phyloP scores from a whole-genome alignment of 2,113 vertebrate species.

The Cisticola juncidis region DNA sequence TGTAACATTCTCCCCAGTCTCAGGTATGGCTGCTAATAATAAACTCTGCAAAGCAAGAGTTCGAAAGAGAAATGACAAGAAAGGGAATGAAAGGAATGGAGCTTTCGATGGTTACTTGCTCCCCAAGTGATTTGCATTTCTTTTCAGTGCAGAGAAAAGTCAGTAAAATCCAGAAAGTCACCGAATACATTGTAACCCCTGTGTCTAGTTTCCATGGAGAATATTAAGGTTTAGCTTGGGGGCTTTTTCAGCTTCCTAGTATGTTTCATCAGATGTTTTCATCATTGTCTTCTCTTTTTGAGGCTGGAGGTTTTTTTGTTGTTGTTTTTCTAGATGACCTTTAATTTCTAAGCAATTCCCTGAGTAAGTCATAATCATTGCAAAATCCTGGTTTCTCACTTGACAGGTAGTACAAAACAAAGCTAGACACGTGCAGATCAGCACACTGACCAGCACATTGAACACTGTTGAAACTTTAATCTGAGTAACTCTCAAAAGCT shows the following conservation, averaged over 20 bases:
- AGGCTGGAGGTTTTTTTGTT: background rate
- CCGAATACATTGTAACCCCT: background rate
- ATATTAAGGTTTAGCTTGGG: background rate
- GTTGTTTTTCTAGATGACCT: background rate
- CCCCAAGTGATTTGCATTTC: slow-evolving; percentile 3
- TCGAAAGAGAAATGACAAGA: slow-evolving; percentile 31
- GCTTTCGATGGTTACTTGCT: background rate
- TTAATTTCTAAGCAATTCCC: slow-evolving; percentile 3
- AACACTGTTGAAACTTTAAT: background rate
- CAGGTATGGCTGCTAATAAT: background rate
- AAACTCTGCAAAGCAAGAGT: background rate
- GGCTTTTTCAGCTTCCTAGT: background rate
- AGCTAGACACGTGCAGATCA: background rate
- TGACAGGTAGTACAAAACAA: slow-evolving; percentile 6
- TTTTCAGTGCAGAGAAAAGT: background rate
- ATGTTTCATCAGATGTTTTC: background rate
- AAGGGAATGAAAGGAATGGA: slow-evolving; percentile 7
- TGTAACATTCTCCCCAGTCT: background rate
- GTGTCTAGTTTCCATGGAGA: background rate
- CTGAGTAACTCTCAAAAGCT: background rate
- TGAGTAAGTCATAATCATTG: slow-evolving; percentile 12
- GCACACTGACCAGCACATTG: background rate
- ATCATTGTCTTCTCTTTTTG: background rate
- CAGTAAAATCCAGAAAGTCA: slow-evolving; percentile 18
- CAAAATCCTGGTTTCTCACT: background rate